Evolutionary conservation across 2,113 vertebrate genomes (phyloP).

Genomic region (Conger conger): DNA sequence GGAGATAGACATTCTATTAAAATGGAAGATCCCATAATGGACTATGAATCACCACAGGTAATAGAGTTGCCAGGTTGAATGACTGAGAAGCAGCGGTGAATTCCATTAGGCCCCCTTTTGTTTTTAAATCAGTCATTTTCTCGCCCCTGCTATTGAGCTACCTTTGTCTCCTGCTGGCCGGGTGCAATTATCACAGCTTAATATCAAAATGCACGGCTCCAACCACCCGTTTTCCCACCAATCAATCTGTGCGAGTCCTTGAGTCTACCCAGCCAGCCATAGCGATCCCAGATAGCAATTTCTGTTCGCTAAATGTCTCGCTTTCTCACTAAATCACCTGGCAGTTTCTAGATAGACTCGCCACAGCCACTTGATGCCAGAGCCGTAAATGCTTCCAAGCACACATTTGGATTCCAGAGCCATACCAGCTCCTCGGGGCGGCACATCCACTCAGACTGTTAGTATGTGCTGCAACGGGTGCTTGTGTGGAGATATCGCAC

Average conservation of each 20-base stretch:
- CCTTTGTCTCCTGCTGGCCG: constrained; percentile 75
- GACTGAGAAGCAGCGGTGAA: constrained; percentile 81
- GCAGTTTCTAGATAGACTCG: constrained; percentile 1
- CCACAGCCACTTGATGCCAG: background rate
- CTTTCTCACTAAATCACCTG: constrained; percentile 15
- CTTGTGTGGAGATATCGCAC: background rate
- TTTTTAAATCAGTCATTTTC: constrained; percentile 92
- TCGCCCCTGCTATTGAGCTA: constrained; percentile 74
- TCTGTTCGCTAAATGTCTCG: constrained; percentile 10
- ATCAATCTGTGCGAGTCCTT: constrained; percentile 20
- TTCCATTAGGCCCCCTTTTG: constrained; percentile 85
- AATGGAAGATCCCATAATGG: constrained; percentile 83
- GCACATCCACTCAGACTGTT: background rate
- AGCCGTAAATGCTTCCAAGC: background rate
- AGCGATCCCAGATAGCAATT: background rate
- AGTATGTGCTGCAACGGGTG: background rate
- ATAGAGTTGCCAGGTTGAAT: constrained; percentile 87
- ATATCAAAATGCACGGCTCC: constrained; percentile 35
- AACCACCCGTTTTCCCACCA: constrained; percentile 2
- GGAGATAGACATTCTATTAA: constrained; percentile 92
- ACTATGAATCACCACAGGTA: constrained; percentile 92
- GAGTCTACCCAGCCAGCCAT: constrained; percentile 11
- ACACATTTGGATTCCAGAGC: constrained; percentile 8
- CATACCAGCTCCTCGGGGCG: background rate
- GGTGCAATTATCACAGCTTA: constrained; percentile 61